Evolutionary conservation across 2,113 vertebrate genomes (phyloP), one percentile per base, ranked within the genome.

Genomic region (Engystomops pustulosus): DNA sequence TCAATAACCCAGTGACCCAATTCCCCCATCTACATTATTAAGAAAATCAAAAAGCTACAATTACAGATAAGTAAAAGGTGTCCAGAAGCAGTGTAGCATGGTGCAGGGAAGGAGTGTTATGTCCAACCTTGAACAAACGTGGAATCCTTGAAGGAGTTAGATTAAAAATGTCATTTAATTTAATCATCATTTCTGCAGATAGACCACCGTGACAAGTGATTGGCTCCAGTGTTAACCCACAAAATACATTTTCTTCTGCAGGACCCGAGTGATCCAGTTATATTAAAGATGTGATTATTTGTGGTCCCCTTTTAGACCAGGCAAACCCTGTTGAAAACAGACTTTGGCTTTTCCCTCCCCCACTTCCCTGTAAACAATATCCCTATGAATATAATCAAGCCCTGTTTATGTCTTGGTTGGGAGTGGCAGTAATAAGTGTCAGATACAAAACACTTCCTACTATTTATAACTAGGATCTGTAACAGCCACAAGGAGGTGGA

Each of bases 401-500:
- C 15, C 17, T 67, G 62, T 67, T 65, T 32, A 36, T 67, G 4
- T 20, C 62, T 74, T 3, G 20, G 27, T 4, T 80, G 41, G 78
- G 78, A 30, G 78, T 49, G 60, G 38, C 58, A 10, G 5, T 80
- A 34, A 45, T 49, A 4, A 17, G 18, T n/a, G 11, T n/a, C 15
- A 51, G 47, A 51, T 34, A 65, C 44, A 23, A 49, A n/a, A 38
- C 23, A n/a, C 58, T 47, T 47, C 44, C 62, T 12, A 2, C 69
- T 23, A 15, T 45, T 45, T 17, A 27, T 47, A 18, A 32, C 25
- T 25, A 74, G 25, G 49, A 49, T 74, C 70, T 71, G 41, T 72
- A 27, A 27, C 25, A 18, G 44, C 71, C 44, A 74, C 44, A 49
- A 49, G 44, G 44, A 47, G 44, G 71, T 49, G 71, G 71, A 44